Percentiles rank a stretch among this genome's conserved stretches.
These are phyloP conservation scores for Eulemur mongoz DNA, from an alignment of 2,797 vertebrate genomes.

Conservation along the genomic window DNA sequence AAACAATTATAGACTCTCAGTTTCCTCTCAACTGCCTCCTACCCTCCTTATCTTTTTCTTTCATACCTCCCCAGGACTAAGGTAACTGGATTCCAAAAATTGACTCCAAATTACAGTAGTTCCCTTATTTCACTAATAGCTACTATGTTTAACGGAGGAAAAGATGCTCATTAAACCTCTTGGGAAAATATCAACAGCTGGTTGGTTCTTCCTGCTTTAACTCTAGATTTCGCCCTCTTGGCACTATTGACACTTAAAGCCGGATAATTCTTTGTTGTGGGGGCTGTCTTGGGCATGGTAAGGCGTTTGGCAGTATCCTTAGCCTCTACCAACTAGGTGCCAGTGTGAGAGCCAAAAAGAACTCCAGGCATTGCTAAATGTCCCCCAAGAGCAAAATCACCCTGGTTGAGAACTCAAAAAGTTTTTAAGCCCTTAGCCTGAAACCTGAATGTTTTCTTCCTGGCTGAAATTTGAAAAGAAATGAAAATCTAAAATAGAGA, in stretches of 20 bases:
- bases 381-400: not conserved
- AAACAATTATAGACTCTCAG: not conserved
- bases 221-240: not conserved
- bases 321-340: not conserved
- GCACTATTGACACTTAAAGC: not conserved
- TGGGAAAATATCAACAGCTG: not conserved
- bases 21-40: too few relatives aligned
- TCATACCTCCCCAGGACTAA: not conserved
- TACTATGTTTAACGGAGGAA: not conserved
- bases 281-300: not conserved
- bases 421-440: not conserved
- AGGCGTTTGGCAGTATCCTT: not conserved
- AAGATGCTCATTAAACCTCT: not conserved
- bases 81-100: not conserved
- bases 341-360: not conserved
- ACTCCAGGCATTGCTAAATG: not conserved
- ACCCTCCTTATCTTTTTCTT: not conserved
- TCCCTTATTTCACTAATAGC: not conserved
- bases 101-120: not conserved
- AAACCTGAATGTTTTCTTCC: not conserved
- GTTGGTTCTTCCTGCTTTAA: not conserved
- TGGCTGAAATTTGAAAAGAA: not conserved
- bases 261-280: not conserved
- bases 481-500: not conserved
- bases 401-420: not conserved